Conservation (phyloP, 2,888 invertebrate species). For the Escarpia spicata region DNA sequence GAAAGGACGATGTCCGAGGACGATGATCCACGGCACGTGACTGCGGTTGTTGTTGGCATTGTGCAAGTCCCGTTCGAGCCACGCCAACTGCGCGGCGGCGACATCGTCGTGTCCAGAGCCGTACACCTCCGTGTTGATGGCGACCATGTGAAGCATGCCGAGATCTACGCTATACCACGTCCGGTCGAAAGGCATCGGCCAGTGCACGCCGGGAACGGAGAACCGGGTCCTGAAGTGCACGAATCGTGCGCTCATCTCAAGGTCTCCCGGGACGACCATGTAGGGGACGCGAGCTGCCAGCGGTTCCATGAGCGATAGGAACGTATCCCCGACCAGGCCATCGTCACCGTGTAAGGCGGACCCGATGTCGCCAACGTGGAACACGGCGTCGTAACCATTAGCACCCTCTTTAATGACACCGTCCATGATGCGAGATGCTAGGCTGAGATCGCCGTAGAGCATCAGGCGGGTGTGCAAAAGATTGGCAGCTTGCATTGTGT, state of each 20-base stretch:
- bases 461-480: constrained; percentile 53
- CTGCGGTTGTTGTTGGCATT: constrained; percentile 50
- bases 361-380: constrained; percentile 61
- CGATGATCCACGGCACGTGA: constrained; percentile 60
- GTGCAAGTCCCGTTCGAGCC: constrained; percentile 54
- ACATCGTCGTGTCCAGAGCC: constrained; percentile 54
- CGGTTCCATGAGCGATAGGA: constrained; percentile 53
- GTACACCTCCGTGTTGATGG: constrained; percentile 48
- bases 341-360: constrained; percentile 53
- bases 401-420: constrained; percentile 51
- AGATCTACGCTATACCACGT: constrained; percentile 62
- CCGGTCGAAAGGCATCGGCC: constrained; percentile 57
- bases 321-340: constrained; percentile 57
- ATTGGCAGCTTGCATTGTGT: constrained; percentile 47
- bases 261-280: constrained; percentile 58
- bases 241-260: constrained; percentile 48
- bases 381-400: constrained; percentile 51
- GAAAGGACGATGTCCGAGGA: constrained; percentile 62
- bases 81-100: constrained; percentile 72
- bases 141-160: constrained; percentile 52
- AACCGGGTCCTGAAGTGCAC: constrained; percentile 52
- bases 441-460: constrained; percentile 61
- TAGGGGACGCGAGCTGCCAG: constrained; percentile 59
- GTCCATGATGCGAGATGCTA: constrained; percentile 45
- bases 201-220: constrained; percentile 54